Conservation (phyloP, 2,113 vertebrate species). For the Limnothrissa miodon region DNA sequence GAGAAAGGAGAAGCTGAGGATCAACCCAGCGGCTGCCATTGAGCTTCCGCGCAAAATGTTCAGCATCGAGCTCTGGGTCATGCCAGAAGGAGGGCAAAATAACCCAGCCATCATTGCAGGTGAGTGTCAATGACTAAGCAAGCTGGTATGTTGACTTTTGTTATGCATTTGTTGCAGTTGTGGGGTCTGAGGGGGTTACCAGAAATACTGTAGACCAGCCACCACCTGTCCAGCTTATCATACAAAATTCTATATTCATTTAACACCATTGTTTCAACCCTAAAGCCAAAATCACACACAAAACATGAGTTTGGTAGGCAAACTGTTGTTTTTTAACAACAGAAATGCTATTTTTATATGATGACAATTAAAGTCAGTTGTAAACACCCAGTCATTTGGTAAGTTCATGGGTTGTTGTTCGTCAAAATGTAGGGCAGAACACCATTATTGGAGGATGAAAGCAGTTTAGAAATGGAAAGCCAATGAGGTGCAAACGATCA, state of each 20-base stretch:
- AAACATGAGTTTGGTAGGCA: not conserved
- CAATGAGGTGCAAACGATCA: slow-evolving; percentile 35
- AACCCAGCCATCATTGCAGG: slow-evolving; percentile 89
- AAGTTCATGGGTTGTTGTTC: not conserved
- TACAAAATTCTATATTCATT: not conserved
- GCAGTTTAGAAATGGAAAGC: slow-evolving; percentile 10
- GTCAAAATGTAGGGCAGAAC: not conserved
- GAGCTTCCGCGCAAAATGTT: slow-evolving; percentile 79
- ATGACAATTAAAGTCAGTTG: not conserved
- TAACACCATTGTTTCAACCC: not conserved
- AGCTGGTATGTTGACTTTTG: not conserved
- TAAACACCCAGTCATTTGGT: not conserved
- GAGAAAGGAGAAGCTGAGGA: slow-evolving; percentile 75
- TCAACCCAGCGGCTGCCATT: slow-evolving; percentile 69
- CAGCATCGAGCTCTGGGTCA: slow-evolving; percentile 90
- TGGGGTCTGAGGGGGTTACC: not conserved
- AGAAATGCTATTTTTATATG: not conserved
- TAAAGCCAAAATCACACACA: not conserved
- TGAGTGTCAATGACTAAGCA: slow-evolving; percentile 60
- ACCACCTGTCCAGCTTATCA: not conserved
- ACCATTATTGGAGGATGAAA: not conserved
- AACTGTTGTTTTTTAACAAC: not conserved
- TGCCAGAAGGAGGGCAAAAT: slow-evolving; percentile 89
- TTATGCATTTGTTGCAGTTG: not conserved
- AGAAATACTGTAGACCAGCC: not conserved